Conservation (phyloP, 1,140 invertebrate genomes). For the Reticulitermes speratus region DNA sequence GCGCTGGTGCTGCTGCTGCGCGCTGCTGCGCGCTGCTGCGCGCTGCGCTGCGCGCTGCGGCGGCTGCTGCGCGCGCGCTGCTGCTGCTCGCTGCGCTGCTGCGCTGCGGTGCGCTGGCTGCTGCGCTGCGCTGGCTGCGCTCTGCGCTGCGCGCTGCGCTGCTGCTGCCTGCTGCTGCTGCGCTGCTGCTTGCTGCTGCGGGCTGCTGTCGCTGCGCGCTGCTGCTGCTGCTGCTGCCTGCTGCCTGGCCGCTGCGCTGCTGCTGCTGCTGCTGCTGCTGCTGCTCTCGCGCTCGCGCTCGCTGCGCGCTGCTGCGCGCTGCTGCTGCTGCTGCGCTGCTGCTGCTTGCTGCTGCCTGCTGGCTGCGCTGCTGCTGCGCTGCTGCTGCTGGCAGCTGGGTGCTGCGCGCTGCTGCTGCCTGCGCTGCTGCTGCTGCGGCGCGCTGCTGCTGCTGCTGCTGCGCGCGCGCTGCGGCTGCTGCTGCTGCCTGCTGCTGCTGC, state of each 20-base stretch:
- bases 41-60: background rate
- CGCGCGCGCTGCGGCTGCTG: no score
- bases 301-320: background rate
- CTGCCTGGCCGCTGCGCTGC: background rate
- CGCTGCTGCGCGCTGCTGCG: background rate
- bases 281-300: background rate
- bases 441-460: background rate
- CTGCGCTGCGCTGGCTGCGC: background rate
- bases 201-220: no score
- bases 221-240: constrained; percentile 6
- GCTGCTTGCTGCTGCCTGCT: no score
- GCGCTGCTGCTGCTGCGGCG: background rate
- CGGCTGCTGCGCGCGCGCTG: background rate
- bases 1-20: background rate
- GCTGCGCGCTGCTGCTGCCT: background rate
- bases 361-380: background rate
- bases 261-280: constrained; percentile 1
- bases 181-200: no score
- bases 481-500: no score
- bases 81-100: background rate
- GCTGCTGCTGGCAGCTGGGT: constrained; percentile 5
- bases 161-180: background rate
- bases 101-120: background rate
- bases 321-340: constrained; percentile 5
- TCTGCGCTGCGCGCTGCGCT: no score